Base-by-base conservation (phyloP, 2,888 invertebrate genomes). In the Podotricha telesiphe region DNA sequence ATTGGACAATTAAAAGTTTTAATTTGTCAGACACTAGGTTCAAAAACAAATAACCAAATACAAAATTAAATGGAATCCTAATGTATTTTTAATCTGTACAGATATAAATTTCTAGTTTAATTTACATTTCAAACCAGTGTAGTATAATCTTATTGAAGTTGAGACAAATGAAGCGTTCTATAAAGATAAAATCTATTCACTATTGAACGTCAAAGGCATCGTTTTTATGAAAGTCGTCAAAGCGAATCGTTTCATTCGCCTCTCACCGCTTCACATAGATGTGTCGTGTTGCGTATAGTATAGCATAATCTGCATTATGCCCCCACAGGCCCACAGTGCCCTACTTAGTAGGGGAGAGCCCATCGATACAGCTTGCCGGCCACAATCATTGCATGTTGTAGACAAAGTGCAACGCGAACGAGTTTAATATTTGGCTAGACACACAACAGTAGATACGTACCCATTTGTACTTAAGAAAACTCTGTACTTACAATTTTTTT, bases 341-440 rank as follows among this genome's bases (percentile, higher is more conserved):
- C 76, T 76, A 76, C 75, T 75, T 74, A 74, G 68, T 69, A 63
- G 71, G 73, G 75, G 72, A 73, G 73, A 65, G 67, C 70, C 70
- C 71, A 70, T 70, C 73, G 70, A 67, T 74, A 73, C 64, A 70
- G 72, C 72, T 70, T 64, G 68, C 68, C 66, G 68, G 71, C 75
- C 75, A 73, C 75, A 76, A 74, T 75, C 69, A 74, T 71, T 67
- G 73, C 69, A 69, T 69, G 76, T 59, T 63, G 53, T 70, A n/a
- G 69, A 7, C 4, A 40, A 42, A 64, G 20, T 10, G 51, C 22
- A 51, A n/a, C 13, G 1, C 7, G 13, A 22, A 8, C 51, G 11
- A n/a, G 6, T 53, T 15, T 42, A 20, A 6, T 64, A 22, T 40
- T 48, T 48, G 34, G 8, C 62, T 34, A 13, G 34, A 4, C 34